Percentiles rank a stretch among this genome's conserved stretches.
Evolutionary conservation across 2,113 vertebrate genomes (phyloP).

Genomic region (Callocephalon fimbriatum): DNA sequence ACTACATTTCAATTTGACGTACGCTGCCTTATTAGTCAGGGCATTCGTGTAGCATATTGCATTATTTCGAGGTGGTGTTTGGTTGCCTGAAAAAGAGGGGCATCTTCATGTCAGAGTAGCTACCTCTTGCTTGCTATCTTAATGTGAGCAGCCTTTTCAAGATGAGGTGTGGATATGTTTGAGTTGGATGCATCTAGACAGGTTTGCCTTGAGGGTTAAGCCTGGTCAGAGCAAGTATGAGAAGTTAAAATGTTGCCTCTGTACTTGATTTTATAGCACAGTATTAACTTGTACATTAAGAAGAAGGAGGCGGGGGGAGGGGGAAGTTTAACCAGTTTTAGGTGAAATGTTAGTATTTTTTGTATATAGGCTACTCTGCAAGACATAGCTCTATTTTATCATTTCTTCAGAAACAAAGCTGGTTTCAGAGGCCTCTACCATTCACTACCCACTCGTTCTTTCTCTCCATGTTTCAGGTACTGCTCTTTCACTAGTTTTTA

Average conservation of each 20-base stretch:
- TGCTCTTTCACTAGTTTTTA: not conserved
- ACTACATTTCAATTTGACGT: fast-evolving
- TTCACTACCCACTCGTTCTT: not conserved
- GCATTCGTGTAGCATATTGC: not conserved
- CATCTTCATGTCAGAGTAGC: not conserved
- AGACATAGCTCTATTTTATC: not conserved
- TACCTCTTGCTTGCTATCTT: not conserved
- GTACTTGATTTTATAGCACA: not conserved
- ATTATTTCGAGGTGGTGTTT: not conserved
- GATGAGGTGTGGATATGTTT: not conserved
- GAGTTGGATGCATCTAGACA: not conserved
- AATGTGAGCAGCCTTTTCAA: not conserved
- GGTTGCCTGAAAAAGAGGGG: not conserved
- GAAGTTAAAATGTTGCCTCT: not conserved
- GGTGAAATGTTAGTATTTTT: not conserved
- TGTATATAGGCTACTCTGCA: not conserved
- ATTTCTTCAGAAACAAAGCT: not conserved
- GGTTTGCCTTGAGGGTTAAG: not conserved
- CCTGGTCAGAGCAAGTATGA: not conserved
- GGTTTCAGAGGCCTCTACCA: not conserved
- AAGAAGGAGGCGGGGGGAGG: fast-evolving
- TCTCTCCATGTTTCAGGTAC: not conserved
- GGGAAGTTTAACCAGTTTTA: not conserved
- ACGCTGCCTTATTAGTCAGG: not conserved
- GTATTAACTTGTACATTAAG: not conserved